phyloP scores from a whole-genome alignment of 1,140 invertebrate species.

The Meteorus sp. region DNA sequence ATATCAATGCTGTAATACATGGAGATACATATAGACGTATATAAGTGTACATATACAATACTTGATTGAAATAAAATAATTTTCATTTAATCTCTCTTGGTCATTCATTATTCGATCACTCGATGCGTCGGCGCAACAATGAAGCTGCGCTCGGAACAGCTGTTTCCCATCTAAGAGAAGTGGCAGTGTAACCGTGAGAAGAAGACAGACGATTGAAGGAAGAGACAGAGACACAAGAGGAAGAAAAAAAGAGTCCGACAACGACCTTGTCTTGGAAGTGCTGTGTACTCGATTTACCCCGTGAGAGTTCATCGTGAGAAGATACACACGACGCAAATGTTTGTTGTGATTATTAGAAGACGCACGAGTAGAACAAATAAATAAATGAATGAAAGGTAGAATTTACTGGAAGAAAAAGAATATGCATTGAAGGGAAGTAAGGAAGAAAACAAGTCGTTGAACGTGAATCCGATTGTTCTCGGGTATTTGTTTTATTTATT shows the following conservation, averaged over 20 bases:
- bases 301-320: background rate
- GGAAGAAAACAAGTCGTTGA: background rate
- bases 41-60: background rate
- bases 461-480: slow-evolving; percentile 14
- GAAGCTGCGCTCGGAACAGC: slow-evolving; percentile 15
- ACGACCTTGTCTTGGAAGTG: slow-evolving; percentile 3
- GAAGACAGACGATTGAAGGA: too few species aligned
- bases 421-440: background rate
- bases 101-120: background rate
- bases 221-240: too few species aligned
- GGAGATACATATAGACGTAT: too few species aligned
- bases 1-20: too few species aligned
- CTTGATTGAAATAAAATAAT: background rate
- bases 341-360: background rate
- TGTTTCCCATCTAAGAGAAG: background rate
- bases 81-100: background rate
- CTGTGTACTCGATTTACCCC: background rate
- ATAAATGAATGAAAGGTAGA: too few species aligned
- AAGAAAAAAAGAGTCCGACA: background rate
- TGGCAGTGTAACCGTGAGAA: background rate
- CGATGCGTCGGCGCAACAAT: background rate
- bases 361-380: too few species aligned
- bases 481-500: too few species aligned
- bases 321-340: background rate
- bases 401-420: too few species aligned